Evolutionary conservation across 2,797 vertebrate genomes (phyloP).

Genomic region (Leptatherina wallacei): DNA sequence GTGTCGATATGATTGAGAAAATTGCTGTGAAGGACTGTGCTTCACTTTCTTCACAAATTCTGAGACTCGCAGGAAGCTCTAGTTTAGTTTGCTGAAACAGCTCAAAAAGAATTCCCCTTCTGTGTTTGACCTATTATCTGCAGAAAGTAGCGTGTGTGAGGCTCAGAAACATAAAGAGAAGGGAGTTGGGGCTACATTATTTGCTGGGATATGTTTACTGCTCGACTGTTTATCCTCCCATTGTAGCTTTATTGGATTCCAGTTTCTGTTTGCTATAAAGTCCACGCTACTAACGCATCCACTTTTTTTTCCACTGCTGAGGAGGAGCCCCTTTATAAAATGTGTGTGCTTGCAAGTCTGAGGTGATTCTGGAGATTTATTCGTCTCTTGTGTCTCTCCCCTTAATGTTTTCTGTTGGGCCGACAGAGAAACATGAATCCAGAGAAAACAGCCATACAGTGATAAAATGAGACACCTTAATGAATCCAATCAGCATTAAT

Average conservation of each 20-base stretch:
- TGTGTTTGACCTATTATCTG: constrained; percentile 5
- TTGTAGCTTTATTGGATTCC: constrained; percentile 43
- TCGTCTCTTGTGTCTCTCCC: constrained; percentile 11
- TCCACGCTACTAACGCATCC: constrained; percentile 18
- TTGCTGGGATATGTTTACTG: constrained; percentile 36
- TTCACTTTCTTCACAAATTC: constrained; percentile 1
- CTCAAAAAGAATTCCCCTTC: constrained; percentile 1
- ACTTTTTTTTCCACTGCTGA: constrained; percentile 31
- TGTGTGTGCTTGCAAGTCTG: constrained; percentile 15
- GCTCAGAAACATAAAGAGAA: constrained; percentile 18
- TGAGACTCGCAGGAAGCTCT: constrained; percentile 3
- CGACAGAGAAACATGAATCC: constrained; percentile 27
- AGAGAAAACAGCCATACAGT: constrained; percentile 22
- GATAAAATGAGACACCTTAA: constrained; percentile 31
- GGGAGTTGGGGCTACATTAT: constrained; percentile 7
- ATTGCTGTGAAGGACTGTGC: neutral
- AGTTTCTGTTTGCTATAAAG: constrained; percentile 37
- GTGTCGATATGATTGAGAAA: neutral
- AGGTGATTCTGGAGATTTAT: constrained; percentile 24
- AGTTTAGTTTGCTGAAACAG: neutral
- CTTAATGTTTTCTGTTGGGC: constrained; percentile 3
- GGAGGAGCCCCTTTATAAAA: constrained; percentile 21
- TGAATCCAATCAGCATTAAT: constrained; percentile 39
- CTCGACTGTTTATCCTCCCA: constrained; percentile 34
- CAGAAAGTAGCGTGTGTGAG: constrained; percentile 8